Conservation (phyloP, 2,888 invertebrate genomes). For the Carcina quercana region DNA sequence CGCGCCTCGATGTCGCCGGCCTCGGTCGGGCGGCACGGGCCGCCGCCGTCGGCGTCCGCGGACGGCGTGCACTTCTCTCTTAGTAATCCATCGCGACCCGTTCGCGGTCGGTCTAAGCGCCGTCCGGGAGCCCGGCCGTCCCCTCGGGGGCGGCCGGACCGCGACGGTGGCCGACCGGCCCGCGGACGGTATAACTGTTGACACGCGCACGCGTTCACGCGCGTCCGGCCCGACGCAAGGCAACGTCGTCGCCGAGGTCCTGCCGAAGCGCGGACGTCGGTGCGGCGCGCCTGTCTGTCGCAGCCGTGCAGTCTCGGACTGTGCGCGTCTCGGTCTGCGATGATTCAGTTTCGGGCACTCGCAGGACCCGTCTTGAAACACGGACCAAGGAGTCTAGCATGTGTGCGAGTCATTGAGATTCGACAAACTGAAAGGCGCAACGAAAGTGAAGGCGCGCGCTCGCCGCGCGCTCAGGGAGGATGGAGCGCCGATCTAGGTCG, state of each 20-base stretch:
- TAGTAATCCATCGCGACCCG: slow-evolving; percentile 73
- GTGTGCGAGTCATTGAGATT: slow-evolving; percentile 80
- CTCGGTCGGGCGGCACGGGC: slow-evolving; percentile 24
- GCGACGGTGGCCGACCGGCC: slow-evolving; percentile 19
- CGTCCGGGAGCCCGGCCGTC: slow-evolving; percentile 28
- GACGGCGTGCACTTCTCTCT: slow-evolving; percentile 41
- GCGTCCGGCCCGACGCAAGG: slow-evolving; percentile 14
- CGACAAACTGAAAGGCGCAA: slow-evolving; percentile 76
- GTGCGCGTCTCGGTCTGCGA: slow-evolving; percentile 42
- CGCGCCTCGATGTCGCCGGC: slow-evolving; percentile 16
- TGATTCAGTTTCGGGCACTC: slow-evolving; percentile 57
- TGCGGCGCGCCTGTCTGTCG: slow-evolving; percentile 26
- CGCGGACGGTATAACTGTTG: slow-evolving; percentile 1
- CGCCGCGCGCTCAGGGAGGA: slow-evolving; percentile 51
- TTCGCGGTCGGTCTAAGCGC: slow-evolving; percentile 55
- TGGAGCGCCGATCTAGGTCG: slow-evolving; percentile 48
- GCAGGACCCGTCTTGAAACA: slow-evolving; percentile 80
- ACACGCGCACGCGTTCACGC: slow-evolving; percentile 2
- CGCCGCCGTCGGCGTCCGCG: slow-evolving; percentile 26
- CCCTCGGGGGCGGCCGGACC: slow-evolving; percentile 17
- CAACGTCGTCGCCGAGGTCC: slow-evolving; percentile 30
- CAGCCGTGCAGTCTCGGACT: slow-evolving; percentile 28
- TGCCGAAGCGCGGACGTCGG: slow-evolving; percentile 35
- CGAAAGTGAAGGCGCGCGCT: slow-evolving; percentile 74
- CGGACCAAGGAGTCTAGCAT: slow-evolving; percentile 43